Evolutionary conservation across 2,113 vertebrate genomes (phyloP), one percentile per base, ranked within the genome.

Genomic region (Toxostoma redivivum): DNA sequence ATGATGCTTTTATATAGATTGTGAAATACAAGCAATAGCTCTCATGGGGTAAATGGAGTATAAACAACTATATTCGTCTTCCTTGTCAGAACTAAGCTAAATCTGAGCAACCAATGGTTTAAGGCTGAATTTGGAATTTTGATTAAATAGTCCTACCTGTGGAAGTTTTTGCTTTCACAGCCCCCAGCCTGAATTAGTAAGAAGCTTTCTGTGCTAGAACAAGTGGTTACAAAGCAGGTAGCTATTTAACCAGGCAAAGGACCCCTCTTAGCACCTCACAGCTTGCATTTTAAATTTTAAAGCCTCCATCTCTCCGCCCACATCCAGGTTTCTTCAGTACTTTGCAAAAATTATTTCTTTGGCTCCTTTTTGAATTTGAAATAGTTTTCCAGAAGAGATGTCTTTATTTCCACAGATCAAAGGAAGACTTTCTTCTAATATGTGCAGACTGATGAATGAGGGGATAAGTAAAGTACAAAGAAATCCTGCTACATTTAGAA

Each of bases 331-430:
- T 83, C 64, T 71, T 80, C 42, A 15, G 2, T 78, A 42, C 51
- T 88, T 88, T 62, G 35, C 16, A 86, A 73, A 93, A 93, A 77
- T 47, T 27, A 54, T 53, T 88, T 92, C 5, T 72, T 87, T 88
- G 58, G 12, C 47, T 85, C 23, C 35, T 50, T 86, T 56, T 40
- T 67, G 42, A 24, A 31, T 86, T 60, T 69, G 64, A 88, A 67
- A 92, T 88, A 62, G n/a, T 73, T 83, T 81, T 62, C 21, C 38
- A 70, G 67, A 83, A 88, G 15, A 66, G 28, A 85, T 53, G 33
- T 53, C 79, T 86, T 88, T 87, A 82, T 82, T 82, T 82, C 19
- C 27, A 58, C 67, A 86, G 86, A 92, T 93, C 76, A 92, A 86
- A 95, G 48, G 45, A 89, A 50, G 37, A 76, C 45, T 73, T 88